Base-by-base conservation (phyloP, 2,113 vertebrate species). In the Montifringilla adamsi region DNA sequence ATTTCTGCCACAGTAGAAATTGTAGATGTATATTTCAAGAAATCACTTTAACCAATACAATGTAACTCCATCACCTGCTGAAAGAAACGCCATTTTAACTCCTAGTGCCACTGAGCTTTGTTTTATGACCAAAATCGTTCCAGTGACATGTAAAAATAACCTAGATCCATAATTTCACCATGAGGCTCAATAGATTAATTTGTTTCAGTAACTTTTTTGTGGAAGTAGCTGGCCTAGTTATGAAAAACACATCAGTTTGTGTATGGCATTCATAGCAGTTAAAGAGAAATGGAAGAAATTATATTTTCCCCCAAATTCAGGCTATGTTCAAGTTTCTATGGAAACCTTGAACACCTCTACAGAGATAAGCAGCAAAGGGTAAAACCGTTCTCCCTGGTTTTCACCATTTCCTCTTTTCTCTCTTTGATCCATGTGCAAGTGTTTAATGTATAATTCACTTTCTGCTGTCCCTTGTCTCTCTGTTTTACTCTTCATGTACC, bases 371-470 rank as follows among this genome's bases (percentile, higher is more conserved):
- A 94, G 64, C 47, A 88, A 85, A 91, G n/a, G 47, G 68, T 81
- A 74, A 88, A 88, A 81, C 11, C 2, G 0, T 44, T 90, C 76
- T 77, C 70, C 59, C 21, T 84, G 39, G 5, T 90, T 93, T 94
- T 50, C 22, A 30, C 63, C 13, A 41, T 86, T 89, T 93, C 10
- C 63, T 56, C 59, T 77, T 76, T 80, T 35, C 30, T 88, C 27
- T 74, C 80, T 95, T 94, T 94, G 95, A 97, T 92, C 86, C 60
- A 31, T 3, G 19, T 10, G 72, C 84, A 92, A 89, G 47, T 24
- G 23, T 86, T 96, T 90, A 53, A 94, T 96, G 82, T 89, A 95
- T 94, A 90, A 95, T 95, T 95, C 83, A 86, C 68, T 84, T 88
- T 69, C n/a, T 76, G 41, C 62, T 53, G 31, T 89, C 44, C 66